phyloP scores from a whole-genome alignment of 2,888 invertebrate species.

The Nomada flava region DNA sequence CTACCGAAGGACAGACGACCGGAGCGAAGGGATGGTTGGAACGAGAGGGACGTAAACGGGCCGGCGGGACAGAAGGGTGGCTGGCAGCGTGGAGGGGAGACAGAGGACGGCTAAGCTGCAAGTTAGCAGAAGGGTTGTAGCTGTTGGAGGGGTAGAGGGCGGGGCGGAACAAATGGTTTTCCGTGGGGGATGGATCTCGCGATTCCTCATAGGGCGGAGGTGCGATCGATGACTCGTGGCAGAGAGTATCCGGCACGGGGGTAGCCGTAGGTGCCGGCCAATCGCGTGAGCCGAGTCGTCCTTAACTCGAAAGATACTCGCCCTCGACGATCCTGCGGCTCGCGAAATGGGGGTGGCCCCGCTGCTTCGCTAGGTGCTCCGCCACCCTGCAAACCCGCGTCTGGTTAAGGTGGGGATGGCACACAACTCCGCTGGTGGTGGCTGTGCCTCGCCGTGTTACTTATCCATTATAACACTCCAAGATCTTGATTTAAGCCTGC shows the following conservation, averaged over 20 bases:
- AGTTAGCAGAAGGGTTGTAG: slow-evolving; percentile 66
- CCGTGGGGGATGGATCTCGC: slow-evolving; percentile 76
- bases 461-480: slow-evolving; percentile 85
- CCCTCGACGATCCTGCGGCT: slow-evolving; percentile 67
- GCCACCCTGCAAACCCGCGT: slow-evolving; percentile 9
- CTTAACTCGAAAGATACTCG: slow-evolving; percentile 80
- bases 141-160: slow-evolving; percentile 60
- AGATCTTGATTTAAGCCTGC: slow-evolving; percentile 85
- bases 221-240: slow-evolving; percentile 81
- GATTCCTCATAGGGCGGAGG: slow-evolving; percentile 79
- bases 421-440: slow-evolving; percentile 71
- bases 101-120: slow-evolving; percentile 69
- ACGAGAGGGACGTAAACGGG: slow-evolving; percentile 25
- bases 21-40: slow-evolving; percentile 42
- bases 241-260: slow-evolving; percentile 74
- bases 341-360: slow-evolving; percentile 60
- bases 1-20: slow-evolving; percentile 50
- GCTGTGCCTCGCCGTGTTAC: slow-evolving; percentile 83
- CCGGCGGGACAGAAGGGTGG: slow-evolving; percentile 45
- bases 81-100: slow-evolving; percentile 34
- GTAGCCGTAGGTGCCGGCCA: slow-evolving; percentile 77
- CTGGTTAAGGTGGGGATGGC: slow-evolving; percentile 59
- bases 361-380: slow-evolving; percentile 53
- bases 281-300: slow-evolving; percentile 74
- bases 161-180: slow-evolving; percentile 75